A percentile compares a stretch with the other conserved stretches of the same genome.
Conservation (phyloP, 1,140 invertebrate genomes). For the Leptonema lineaticorne region DNA sequence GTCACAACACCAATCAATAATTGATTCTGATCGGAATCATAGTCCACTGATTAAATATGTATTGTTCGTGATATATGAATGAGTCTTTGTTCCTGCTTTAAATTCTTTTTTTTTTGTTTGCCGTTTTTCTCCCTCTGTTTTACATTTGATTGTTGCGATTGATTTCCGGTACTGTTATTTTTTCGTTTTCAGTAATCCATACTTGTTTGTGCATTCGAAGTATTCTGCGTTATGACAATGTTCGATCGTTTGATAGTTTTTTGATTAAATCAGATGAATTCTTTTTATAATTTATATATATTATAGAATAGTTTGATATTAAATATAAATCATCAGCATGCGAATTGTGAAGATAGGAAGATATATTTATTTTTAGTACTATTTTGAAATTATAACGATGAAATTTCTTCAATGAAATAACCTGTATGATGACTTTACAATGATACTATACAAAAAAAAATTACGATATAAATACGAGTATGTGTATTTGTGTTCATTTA, state of each 20-base stretch:
- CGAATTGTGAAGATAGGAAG: too few species aligned
- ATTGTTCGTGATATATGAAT: conserved; percentile 8
- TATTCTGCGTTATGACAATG: not conserved
- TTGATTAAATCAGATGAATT: too few species aligned
- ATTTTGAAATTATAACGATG: too few species aligned
- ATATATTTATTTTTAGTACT: too few species aligned
- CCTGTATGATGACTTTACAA: too few species aligned
- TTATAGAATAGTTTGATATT: too few species aligned
- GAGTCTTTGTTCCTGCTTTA: not conserved
- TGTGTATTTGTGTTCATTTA: too few species aligned
- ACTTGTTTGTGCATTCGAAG: not conserved
- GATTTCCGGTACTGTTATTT: not conserved
- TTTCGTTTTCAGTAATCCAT: not conserved
- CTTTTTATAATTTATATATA: too few species aligned
- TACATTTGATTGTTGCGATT: not conserved
- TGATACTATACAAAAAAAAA: too few species aligned
- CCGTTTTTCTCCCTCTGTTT: not conserved
- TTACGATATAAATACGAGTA: too few species aligned
- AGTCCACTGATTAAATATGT: not conserved
- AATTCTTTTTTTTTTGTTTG: conserved; percentile 4
- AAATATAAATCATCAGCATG: too few species aligned
- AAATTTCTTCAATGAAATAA: too few species aligned
- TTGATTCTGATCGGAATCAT: conserved; percentile 9
- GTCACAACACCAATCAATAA: not conserved
- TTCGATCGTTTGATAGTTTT: not conserved